Conservation (phyloP, 2,797 vertebrate species). For the Triplophysa bombifrons region DNA sequence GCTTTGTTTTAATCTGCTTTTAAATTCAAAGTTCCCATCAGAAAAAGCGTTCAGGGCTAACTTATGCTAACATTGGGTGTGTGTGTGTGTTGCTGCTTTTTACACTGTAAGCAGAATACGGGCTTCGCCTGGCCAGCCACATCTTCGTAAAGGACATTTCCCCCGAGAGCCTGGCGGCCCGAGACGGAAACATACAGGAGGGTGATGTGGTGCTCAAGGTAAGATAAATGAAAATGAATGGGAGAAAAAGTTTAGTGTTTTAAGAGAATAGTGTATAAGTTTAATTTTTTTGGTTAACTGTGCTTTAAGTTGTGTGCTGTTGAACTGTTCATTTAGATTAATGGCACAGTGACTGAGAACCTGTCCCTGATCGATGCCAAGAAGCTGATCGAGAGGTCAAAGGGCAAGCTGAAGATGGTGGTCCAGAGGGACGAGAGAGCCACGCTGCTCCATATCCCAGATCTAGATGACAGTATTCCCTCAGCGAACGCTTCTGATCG, state of each 20-base stretch:
- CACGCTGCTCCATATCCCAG: constrained; percentile 95
- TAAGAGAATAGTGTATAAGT: background rate
- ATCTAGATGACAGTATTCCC: constrained; percentile 97
- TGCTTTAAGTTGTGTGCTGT: background rate
- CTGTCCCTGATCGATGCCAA: constrained; percentile 98
- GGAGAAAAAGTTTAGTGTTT: too few relatives aligned
- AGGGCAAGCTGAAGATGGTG: constrained; percentile 99
- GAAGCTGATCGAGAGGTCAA: constrained; percentile 98
- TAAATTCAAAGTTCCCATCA: background rate
- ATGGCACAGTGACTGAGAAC: constrained; percentile 98
- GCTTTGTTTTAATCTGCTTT: background rate
- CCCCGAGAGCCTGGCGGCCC: constrained; percentile 96
- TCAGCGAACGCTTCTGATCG: constrained; percentile 96
- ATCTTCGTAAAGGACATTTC: constrained; percentile 99
- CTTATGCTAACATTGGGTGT: constrained; percentile 65
- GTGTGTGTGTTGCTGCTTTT: constrained; percentile 76
- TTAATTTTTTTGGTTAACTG: background rate
- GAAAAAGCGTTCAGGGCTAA: constrained; percentile 8
- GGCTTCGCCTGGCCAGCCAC: constrained; percentile 97
- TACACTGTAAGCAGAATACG: constrained; percentile 91
- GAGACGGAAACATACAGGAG: constrained; percentile 99
- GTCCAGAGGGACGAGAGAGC: constrained; percentile 96
- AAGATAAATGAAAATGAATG: constrained; percentile 51
- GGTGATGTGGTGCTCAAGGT: constrained; percentile 99
- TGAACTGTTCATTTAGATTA: constrained; percentile 81